Evolutionary conservation across 2,888 invertebrate species (phyloP).

Genomic region (Heteromyza rotundicornis): DNA sequence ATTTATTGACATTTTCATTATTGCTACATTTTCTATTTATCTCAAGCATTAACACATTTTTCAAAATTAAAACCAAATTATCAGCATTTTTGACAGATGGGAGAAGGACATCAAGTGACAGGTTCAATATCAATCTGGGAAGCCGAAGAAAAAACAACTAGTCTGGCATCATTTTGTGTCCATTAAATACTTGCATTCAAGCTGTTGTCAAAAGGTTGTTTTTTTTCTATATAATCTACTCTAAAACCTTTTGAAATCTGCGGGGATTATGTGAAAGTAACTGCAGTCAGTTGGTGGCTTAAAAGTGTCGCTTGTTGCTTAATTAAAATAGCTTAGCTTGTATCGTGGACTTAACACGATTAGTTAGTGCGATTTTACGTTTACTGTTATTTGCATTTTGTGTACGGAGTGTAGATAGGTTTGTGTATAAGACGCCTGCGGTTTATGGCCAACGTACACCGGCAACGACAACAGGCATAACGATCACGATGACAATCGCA

Average conservation of each 20-base stretch:
- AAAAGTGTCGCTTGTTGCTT: neutral
- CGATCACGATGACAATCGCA: neutral
- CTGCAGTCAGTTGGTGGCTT: neutral
- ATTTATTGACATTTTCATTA: neutral
- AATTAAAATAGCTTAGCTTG: constrained; percentile 1
- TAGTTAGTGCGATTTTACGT: neutral
- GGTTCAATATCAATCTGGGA: too few species aligned
- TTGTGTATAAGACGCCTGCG: neutral
- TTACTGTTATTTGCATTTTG: neutral
- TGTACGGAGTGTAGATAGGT: neutral
- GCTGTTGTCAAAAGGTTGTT: too few species aligned
- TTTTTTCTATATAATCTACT: too few species aligned
- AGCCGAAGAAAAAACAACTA: too few species aligned
- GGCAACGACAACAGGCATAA: neutral
- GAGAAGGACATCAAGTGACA: too few species aligned
- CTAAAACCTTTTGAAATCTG: too few species aligned
- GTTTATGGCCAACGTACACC: neutral
- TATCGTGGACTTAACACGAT: neutral
- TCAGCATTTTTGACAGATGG: too few species aligned
- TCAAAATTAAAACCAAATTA: too few species aligned
- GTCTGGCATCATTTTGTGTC: too few species aligned
- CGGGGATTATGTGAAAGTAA: too few species aligned
- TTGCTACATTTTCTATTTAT: neutral
- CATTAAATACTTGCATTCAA: too few species aligned
- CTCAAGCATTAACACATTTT: neutral